Percentiles rank a stretch among this genome's conserved stretches.
These are phyloP conservation scores for Diachasmimorpha longicaudata DNA, from an alignment of 1,140 invertebrate genomes.

Conservation along the genomic window DNA sequence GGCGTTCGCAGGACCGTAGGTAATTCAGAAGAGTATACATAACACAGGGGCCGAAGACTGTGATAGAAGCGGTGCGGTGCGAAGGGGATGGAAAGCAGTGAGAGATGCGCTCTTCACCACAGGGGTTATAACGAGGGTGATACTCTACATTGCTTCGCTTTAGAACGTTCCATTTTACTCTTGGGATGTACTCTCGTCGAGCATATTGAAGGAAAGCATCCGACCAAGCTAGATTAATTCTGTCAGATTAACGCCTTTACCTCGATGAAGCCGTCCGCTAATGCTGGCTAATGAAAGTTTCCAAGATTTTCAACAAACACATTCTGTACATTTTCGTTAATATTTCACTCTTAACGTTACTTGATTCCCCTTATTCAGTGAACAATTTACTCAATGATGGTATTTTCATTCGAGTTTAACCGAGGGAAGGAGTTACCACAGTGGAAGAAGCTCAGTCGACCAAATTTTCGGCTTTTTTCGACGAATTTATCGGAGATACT, in stretches of 20 bases:
- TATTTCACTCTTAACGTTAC: neutral
- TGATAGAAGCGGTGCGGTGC: neutral
- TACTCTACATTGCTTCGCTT: conserved; percentile 6
- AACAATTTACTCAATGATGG: conserved; percentile 10
- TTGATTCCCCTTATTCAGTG: conserved; percentile 35
- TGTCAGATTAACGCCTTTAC: conserved; percentile 40
- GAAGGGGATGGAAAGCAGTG: neutral
- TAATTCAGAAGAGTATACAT: neutral
- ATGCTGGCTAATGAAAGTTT: conserved; percentile 38
- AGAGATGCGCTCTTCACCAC: neutral
- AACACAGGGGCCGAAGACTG: neutral
- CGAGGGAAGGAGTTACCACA: neutral
- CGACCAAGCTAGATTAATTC: conserved; percentile 37
- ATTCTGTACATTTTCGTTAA: neutral
- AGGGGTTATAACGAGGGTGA: conserved; percentile 16
- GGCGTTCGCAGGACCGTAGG: conserved; percentile 7
- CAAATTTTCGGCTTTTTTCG: neutral
- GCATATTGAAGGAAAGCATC: conserved; percentile 39
- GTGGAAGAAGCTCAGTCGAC: neutral
- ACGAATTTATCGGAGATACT: no score
- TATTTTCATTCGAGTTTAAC: conserved; percentile 6
- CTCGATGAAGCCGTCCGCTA: conserved; percentile 28
- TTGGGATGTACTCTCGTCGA: conserved; percentile 12
- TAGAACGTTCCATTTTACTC: conserved; percentile 6
- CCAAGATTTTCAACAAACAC: conserved; percentile 26